Evolutionary conservation across 2,797 vertebrate species (phyloP).

Genomic region (Alectoris magna): DNA sequence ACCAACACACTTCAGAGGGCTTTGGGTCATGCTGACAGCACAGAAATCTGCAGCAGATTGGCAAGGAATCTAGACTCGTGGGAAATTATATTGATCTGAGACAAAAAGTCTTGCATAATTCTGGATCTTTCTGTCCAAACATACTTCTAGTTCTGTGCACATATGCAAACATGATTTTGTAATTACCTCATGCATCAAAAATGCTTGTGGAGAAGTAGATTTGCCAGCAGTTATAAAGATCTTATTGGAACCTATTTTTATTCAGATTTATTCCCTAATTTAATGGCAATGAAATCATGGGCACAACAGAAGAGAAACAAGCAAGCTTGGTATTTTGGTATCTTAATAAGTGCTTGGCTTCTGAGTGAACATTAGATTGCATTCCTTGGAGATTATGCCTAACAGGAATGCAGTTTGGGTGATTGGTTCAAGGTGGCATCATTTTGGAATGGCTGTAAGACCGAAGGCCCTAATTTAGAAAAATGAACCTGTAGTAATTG

Average conservation of each 20-base stretch:
- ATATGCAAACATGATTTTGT: background rate
- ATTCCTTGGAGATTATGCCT: conserved; percentile 61
- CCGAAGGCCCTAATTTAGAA: conserved; percentile 54
- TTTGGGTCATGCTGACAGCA: background rate
- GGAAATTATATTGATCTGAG: background rate
- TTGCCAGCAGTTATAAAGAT: background rate
- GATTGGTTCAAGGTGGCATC: conserved; percentile 68
- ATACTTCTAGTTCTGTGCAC: background rate
- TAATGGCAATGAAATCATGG: background rate
- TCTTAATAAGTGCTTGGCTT: conserved; percentile 38
- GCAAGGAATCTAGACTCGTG: background rate
- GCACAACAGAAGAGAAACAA: background rate
- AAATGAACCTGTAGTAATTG: conserved; percentile 57
- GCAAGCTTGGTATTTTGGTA: conserved; percentile 19
- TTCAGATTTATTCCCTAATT: background rate
- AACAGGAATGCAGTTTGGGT: conserved; percentile 49
- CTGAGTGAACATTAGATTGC: conserved; percentile 40
- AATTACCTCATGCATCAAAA: background rate
- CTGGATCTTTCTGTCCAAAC: background rate
- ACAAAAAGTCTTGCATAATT: background rate
- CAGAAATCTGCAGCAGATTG: background rate
- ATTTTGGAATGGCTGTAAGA: conserved; percentile 51
- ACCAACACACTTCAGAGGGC: background rate
- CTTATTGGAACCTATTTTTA: background rate
- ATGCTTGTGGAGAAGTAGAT: background rate